Percentiles rank a stretch among this genome's conserved stretches.
phyloP scores from a whole-genome alignment of 2,113 vertebrate genomes.

The Chlamydotis undulata region DNA sequence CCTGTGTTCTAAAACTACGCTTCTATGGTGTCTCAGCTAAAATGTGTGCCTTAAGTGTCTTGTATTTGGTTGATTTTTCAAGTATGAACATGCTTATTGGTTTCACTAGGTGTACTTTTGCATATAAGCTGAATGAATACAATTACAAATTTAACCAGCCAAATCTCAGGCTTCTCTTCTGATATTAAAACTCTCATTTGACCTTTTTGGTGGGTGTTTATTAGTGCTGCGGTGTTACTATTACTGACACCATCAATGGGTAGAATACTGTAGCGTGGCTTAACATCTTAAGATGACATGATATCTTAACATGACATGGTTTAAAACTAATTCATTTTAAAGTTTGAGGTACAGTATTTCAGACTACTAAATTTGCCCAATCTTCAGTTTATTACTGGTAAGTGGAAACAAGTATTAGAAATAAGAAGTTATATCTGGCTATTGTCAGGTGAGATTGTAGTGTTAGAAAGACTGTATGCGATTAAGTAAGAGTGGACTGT shows the following conservation, averaged over 20 bases:
- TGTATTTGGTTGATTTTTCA: neutral
- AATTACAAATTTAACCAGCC: neutral
- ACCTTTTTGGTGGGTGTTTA: neutral
- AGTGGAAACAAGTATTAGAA: neutral
- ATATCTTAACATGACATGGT: neutral
- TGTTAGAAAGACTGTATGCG: neutral
- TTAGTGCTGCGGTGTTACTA: neutral
- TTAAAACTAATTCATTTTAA: neutral
- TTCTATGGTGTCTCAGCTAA: neutral
- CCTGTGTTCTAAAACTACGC: neutral
- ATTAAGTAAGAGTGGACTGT: neutral
- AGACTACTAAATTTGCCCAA: neutral
- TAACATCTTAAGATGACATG: neutral
- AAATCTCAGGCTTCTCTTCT: neutral
- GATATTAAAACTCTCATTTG: neutral
- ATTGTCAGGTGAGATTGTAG: neutral
- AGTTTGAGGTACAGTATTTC: neutral
- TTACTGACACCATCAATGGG: neutral
- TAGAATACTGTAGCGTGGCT: neutral
- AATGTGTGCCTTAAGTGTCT: neutral
- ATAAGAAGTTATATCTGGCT: neutral
- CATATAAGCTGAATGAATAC: neutral
- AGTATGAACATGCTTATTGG: neutral
- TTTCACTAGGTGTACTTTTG: neutral
- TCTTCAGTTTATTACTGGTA: neutral